Conservation (phyloP, 2,113 vertebrate species). For the Gallinago jamesoni region DNA sequence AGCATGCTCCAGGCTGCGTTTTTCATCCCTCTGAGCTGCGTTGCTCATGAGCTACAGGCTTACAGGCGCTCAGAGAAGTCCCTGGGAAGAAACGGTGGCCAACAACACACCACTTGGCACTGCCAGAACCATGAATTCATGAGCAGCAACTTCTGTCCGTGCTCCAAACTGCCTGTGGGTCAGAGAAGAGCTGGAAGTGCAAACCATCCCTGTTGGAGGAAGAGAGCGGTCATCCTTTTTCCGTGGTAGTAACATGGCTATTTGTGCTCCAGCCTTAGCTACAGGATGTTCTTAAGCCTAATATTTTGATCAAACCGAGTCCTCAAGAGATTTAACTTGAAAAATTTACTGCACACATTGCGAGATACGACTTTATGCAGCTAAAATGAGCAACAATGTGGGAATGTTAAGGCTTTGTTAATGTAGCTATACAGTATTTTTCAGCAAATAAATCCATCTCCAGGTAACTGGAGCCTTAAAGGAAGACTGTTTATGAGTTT, state of each 20-base stretch:
- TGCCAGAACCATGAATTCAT: not conserved
- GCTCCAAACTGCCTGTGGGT: not conserved
- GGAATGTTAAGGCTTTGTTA: not conserved
- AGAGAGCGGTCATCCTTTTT: not conserved
- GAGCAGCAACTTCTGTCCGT: not conserved
- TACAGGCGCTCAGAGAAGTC: not conserved
- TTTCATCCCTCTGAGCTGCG: not conserved
- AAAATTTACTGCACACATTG: not conserved
- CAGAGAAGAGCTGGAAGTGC: not conserved
- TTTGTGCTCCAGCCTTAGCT: not conserved
- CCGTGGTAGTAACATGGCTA: not conserved
- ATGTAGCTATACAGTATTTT: not conserved
- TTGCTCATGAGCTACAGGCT: not conserved
- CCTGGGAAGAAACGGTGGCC: not conserved
- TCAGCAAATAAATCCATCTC: not conserved
- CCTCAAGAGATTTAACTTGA: not conserved
- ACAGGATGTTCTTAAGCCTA: not conserved
- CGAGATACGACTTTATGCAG: not conserved
- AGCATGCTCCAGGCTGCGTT: not conserved
- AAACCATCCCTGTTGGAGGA: not conserved
- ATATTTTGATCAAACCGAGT: not conserved
- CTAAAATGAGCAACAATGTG: not conserved
- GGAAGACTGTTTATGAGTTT: not conserved
- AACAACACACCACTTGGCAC: not conserved
- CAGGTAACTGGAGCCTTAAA: not conserved